These are phyloP conservation scores for Gortyna flavago DNA, from an alignment of 2,888 invertebrate species.

Conservation along the genomic window DNA sequence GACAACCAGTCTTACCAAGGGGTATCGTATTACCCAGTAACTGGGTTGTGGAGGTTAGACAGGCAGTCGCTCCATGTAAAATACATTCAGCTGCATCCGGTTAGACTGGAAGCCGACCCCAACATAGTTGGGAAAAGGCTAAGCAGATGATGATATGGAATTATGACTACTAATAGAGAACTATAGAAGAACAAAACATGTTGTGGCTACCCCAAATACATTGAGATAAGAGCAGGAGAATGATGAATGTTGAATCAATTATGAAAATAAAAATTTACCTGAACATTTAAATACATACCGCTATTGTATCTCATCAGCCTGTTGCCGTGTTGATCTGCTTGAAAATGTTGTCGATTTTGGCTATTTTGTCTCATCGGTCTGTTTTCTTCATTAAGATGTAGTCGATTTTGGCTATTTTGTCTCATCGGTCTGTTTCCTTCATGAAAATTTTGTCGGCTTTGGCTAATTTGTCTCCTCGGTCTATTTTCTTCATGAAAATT, in stretches of 20 bases:
- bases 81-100: too few species aligned
- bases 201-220: background rate
- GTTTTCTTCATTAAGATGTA: background rate
- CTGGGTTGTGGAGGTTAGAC: too few species aligned
- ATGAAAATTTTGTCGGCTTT: background rate
- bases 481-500: background rate
- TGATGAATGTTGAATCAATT: too few species aligned
- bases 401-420: slow-evolving; percentile 1
- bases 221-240: too few species aligned
- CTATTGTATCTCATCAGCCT: slow-evolving; percentile 19
- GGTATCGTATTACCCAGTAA: too few species aligned
- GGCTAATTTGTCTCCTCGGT: background rate
- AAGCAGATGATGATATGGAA: too few species aligned
- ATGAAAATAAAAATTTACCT: too few species aligned
- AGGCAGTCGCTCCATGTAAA: too few species aligned
- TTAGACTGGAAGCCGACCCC: too few species aligned
- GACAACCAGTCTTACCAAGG: too few species aligned
- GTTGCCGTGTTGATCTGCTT: slow-evolving; percentile 2
- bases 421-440: background rate
- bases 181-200: background rate
- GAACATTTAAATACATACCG: slow-evolving; percentile 23
- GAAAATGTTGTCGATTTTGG: background rate
- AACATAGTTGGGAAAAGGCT: too few species aligned
- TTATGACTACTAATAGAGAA: background rate
- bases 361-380: background rate